Evolutionary conservation across 2,113 vertebrate species (phyloP).

Genomic region (Condylura cristata): DNA sequence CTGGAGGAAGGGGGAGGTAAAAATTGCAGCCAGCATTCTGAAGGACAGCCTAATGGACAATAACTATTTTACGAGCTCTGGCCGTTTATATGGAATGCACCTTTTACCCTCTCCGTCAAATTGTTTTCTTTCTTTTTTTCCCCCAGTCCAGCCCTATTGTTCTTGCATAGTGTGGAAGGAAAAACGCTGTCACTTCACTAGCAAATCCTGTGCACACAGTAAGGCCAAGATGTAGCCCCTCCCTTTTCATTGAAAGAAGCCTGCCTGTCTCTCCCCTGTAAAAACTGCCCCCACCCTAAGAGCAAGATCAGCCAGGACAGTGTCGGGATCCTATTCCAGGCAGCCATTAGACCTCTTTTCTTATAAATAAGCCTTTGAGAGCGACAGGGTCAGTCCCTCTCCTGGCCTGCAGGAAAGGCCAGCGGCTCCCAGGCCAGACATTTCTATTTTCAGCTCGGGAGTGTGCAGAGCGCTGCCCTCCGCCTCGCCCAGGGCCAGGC

Average conservation of each 20-base stretch:
- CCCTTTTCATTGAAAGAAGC: background rate
- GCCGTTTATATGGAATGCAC: conserved; percentile 32
- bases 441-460: conserved; percentile 75
- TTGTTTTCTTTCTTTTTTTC: background rate
- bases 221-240: background rate
- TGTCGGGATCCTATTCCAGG: conserved; percentile 57
- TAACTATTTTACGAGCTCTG: conserved; percentile 61
- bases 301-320: conserved; percentile 17
- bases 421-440: conserved; percentile 36
- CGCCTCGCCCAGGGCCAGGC: background rate
- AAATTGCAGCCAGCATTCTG: background rate
- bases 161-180: background rate
- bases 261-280: background rate
- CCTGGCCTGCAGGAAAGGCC: conserved; percentile 58
- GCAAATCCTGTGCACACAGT: background rate
- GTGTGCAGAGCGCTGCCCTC: conserved; percentile 62
- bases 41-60: conserved; percentile 67
- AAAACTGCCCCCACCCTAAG: background rate
- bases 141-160: background rate
- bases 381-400: conserved; percentile 61
- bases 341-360: conserved; percentile 11
- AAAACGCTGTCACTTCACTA: background rate
- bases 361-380: conserved; percentile 21
- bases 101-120: conserved; percentile 64
- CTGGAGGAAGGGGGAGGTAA: background rate